These are phyloP conservation scores for Capromys pilorides DNA, from an alignment of 2,797 vertebrate species.

Conservation along the genomic window DNA sequence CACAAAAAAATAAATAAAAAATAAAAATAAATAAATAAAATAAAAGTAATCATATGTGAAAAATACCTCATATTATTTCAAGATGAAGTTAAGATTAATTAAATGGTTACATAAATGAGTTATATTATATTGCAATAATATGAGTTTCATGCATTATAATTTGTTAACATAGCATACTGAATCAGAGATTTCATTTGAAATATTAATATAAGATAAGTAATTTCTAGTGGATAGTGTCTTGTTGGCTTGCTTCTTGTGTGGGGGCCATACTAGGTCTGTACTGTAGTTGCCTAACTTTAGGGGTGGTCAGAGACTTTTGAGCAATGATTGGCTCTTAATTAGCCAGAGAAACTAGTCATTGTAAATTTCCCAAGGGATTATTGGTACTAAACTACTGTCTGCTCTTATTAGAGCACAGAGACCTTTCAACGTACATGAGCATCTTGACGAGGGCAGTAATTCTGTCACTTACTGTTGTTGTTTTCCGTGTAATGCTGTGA, in stretches of 20 bases:
- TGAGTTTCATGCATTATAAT: conserved; percentile 14
- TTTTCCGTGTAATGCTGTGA: conserved; percentile 26
- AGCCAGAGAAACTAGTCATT: conserved; percentile 65
- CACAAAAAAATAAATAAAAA: too few relatives aligned
- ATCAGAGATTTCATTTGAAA: conserved; percentile 44
- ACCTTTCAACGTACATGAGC: conserved; percentile 19
- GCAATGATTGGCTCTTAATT: conserved; percentile 65
- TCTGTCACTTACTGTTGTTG: conserved; percentile 41
- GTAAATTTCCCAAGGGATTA: conserved; percentile 40
- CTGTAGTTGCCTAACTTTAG: conserved; percentile 59
- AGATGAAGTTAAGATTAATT: conserved; percentile 10
- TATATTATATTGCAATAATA: background rate
- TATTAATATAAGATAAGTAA: conserved; percentile 35
- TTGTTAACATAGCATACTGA: conserved; percentile 18
- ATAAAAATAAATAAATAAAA: too few relatives aligned
- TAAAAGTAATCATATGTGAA: background rate
- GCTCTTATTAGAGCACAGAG: conserved; percentile 44
- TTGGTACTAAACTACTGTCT: conserved; percentile 8
- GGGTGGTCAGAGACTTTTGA: conserved; percentile 62
- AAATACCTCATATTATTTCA: conserved; percentile 16
- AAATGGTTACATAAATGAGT: background rate
- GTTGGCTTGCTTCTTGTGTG: background rate
- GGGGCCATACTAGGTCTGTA: conserved; percentile 42
- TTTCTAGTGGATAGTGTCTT: background rate
- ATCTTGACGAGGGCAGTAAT: background rate